Percentiles rank a stretch among this genome's conserved stretches.
Evolutionary conservation across 2,113 vertebrate genomes (phyloP).

Genomic region (Carassius gibelio): DNA sequence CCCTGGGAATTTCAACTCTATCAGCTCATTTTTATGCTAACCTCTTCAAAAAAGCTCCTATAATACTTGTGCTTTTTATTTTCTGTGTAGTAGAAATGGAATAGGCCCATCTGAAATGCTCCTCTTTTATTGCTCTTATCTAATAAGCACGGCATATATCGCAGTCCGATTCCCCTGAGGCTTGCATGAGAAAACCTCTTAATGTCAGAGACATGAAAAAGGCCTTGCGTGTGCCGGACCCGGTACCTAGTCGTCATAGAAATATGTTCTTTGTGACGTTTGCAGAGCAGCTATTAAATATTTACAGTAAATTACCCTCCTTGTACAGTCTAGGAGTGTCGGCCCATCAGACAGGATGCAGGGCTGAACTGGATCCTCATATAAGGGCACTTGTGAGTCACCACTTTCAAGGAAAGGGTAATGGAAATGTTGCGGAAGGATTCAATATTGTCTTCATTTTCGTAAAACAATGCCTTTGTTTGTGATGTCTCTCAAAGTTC

Average conservation of each 20-base stretch:
- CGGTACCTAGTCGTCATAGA: constrained; percentile 47
- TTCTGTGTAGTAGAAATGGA: neutral
- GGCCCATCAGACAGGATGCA: neutral
- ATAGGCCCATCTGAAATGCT: constrained; percentile 33
- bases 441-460: constrained; percentile 38
- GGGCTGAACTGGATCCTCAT: constrained; percentile 3
- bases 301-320: constrained; percentile 46
- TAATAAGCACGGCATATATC: constrained; percentile 37
- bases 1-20: neutral
- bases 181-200: constrained; percentile 19
- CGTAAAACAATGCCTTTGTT: constrained; percentile 14
- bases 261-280: constrained; percentile 44
- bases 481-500: neutral
- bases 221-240: neutral
- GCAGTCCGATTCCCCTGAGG: constrained; percentile 2
- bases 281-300: constrained; percentile 45
- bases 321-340: neutral
- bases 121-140: constrained; percentile 35
- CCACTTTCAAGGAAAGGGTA: constrained; percentile 36
- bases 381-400: constrained; percentile 37
- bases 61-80: constrained; percentile 17
- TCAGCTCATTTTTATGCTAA: constrained; percentile 21
- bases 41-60: constrained; percentile 25
- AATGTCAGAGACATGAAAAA: constrained; percentile 27
- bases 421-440: constrained; percentile 42